phyloP scores from a whole-genome alignment of 2,888 invertebrate species.

The Alviniconcha strummeri region DNA sequence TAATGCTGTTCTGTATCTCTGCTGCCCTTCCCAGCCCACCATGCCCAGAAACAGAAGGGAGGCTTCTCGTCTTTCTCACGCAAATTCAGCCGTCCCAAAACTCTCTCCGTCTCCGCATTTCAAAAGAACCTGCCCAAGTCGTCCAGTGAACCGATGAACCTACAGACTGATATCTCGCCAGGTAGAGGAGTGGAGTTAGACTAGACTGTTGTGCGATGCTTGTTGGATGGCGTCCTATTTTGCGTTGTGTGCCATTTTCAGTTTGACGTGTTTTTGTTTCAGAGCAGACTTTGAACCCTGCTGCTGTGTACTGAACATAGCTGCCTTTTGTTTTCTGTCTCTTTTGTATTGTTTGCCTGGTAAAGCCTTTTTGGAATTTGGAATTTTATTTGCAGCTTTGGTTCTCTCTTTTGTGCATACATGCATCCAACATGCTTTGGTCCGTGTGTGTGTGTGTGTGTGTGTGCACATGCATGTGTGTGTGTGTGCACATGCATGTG shows the following conservation, averaged over 20 bases:
- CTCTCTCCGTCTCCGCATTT: conserved; percentile 56
- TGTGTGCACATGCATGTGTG: neutral
- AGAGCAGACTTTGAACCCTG: too few relatives aligned
- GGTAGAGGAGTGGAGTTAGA: conserved; percentile 48
- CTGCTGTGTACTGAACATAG: too few relatives aligned
- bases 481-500: neutral
- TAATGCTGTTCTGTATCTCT: neutral
- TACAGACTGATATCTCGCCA: conserved; percentile 70
- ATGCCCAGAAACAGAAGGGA: conserved; percentile 35
- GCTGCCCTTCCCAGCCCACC: conserved; percentile 36
- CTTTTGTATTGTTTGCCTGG: neutral
- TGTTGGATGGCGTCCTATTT: neutral
- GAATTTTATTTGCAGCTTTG: neutral
- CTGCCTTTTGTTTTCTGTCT: too few relatives aligned
- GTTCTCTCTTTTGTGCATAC: neutral
- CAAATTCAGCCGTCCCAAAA: conserved; percentile 59
- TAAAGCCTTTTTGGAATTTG: neutral
- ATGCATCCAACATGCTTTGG: neutral
- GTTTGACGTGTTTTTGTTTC: too few relatives aligned
- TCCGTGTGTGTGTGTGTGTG: neutral
- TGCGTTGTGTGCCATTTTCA: too few relatives aligned
- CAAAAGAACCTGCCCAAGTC: conserved; percentile 66
- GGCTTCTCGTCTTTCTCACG: conserved; percentile 57
- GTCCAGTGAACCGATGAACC: conserved; percentile 71
- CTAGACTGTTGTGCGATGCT: neutral